Evolutionary conservation across 2,113 vertebrate genomes (phyloP), one percentile per base, ranked within the genome.

Genomic region (Chascanopsetta lugubris): DNA sequence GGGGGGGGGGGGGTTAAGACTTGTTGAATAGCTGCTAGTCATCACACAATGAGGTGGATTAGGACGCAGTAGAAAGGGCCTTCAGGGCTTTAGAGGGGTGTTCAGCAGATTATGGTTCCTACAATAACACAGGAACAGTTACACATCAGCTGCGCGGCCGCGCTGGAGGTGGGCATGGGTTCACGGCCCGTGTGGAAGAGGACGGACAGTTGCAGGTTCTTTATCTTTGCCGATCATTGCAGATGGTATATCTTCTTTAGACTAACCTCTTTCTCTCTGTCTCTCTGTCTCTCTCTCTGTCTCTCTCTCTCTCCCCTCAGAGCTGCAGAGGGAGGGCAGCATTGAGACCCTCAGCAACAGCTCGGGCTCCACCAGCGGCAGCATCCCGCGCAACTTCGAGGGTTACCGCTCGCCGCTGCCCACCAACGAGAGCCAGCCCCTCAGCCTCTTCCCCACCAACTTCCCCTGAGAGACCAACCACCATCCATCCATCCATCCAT

Each of bases 311-410:
- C 12, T 34, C 45, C 58, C 66, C 42, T 21, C 91, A 96, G 97
- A 98, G 89, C 95, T 99, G 71, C 97, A 98, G 92, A 93, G 96
- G 88, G 97, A 99, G 90, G 97, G 97, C 89, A 99, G 97, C 93
- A 99, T 99, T 69, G 97, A 99, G 93, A 99, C 97, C 1, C 94
- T 99, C 77, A 99, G 97, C 85, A 99, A 99, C 93, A 99, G 97
- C 90, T 99, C 97, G 0, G 97, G 96, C 0, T 99, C 97, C 82
- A 98, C 97, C 87, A 99, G 96, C 6, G 96, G 96, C 88, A 98
- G 96, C 85, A 98, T 99, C 90, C 96, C 97, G 0, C 94, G 96
- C 70, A 97, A 94, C 89, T 99, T 97, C 1, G 97, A 99, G 6
- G 96, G 97, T 54, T 99, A 97, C 91, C 91, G 97, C 2, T 98